Percentiles rank a stretch among this genome's conserved stretches.
Conservation (phyloP, 2,797 vertebrate species). For the Lithobates sylvaticus region DNA sequence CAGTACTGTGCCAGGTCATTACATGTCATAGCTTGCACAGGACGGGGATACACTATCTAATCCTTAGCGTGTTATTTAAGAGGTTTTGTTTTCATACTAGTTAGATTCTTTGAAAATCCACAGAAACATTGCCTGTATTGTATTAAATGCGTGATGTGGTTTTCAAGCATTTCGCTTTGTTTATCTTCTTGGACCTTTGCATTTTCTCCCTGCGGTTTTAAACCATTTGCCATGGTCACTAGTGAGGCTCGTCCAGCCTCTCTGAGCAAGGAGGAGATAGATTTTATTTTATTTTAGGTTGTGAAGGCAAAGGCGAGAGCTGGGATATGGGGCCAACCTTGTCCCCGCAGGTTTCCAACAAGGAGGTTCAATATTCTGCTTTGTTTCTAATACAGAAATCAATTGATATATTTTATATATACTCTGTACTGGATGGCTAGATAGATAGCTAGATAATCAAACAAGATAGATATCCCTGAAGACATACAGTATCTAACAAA, state of each 20-base stretch:
- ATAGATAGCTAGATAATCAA: too few species aligned
- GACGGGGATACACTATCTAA: conserved; percentile 64
- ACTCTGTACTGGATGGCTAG: too few species aligned
- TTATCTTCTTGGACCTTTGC: conserved; percentile 41
- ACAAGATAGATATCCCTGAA: too few species aligned
- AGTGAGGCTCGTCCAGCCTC: conserved; percentile 1
- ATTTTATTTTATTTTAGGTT: conserved; percentile 22
- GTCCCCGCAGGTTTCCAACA: neutral
- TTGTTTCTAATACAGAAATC: neutral
- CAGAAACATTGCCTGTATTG: conserved; percentile 53
- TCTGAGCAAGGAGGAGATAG: conserved; percentile 14
- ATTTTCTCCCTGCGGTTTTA: conserved; percentile 44
- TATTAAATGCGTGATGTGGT: conserved; percentile 49
- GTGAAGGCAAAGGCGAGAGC: neutral
- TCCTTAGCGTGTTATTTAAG: conserved; percentile 7
- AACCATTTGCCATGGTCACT: conserved; percentile 50
- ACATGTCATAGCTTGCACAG: conserved; percentile 6
- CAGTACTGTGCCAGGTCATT: conserved; percentile 5
- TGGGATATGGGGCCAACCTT: neutral
- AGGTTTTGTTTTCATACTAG: conserved; percentile 61
- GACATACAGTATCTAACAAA: too few species aligned
- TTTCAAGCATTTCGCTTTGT: conserved; percentile 51
- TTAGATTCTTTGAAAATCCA: conserved; percentile 58
- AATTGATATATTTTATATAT: neutral
- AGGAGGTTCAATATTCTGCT: neutral